Base-by-base conservation (phyloP, 2,888 invertebrate species). In the Synanthedon formicaeformis region DNA sequence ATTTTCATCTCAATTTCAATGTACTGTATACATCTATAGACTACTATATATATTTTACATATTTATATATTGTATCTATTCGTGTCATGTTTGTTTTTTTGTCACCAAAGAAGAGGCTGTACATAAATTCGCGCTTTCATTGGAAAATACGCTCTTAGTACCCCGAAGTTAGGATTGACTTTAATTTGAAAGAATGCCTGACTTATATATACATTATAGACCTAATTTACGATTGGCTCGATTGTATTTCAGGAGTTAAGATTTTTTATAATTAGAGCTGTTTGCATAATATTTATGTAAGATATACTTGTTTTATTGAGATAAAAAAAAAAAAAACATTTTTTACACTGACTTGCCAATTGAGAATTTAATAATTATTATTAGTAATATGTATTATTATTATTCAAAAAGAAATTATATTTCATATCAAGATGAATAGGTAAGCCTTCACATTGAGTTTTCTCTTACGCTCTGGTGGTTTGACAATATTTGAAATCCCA, bases 71-170 rank as follows among this genome's bases (percentile, higher is more conserved):
- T 34, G 2, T 34, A 10, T 34, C 2, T 10, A 34, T 34, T 65
- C 65, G 64, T 70, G 69, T 71, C 69, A 64, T 65, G 68, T 65
- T 69, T 67, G 60, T 40, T 63, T 67, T 23, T 67, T 70, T 66
- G 62, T 73, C 83, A 83, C 85, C 85, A 86, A 85, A 86, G 85
- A 84, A 69, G 69, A 75, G 82, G 81, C 81, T 82, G 81, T 81
- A 75, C 57, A 68, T 65, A 59, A 54, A 57, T 53, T 49, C 14
- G 45, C 13, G 45, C 45, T 45, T 45, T 14, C 34, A 11, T 34
- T 34, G 34, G 34, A 34, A 34, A 34, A 34, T 34, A 34, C 10
- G 34, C 34, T 34, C 10, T n/a, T 34, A 34, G 2, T 34, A 34
- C 34, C 27, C 34, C 10, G 34, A 34, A 34, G 34, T 34, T 34